Evolutionary conservation across 1,140 invertebrate genomes (phyloP).

Genomic region (Melipona quadrifasciata): DNA sequence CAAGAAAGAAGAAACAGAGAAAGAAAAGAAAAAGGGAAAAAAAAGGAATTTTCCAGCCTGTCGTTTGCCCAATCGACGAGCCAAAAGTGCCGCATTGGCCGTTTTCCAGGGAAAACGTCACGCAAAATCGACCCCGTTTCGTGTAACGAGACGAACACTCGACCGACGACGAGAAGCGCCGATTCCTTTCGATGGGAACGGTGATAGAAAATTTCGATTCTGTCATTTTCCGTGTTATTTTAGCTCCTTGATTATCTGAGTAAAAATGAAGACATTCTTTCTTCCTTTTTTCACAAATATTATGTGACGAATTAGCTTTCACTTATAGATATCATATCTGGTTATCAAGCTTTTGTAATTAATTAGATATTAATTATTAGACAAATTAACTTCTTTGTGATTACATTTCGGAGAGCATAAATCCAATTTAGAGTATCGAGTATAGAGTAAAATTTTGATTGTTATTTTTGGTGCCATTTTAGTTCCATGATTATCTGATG

Average conservation of each 20-base stretch:
- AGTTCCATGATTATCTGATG: background rate
- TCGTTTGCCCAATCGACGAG: slow-evolving; percentile 42
- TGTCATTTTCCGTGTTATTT: background rate
- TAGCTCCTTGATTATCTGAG: background rate
- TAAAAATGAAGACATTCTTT: background rate
- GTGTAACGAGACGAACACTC: slow-evolving; percentile 41
- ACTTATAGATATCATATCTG: too few species aligned
- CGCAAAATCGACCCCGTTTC: slow-evolving; percentile 47
- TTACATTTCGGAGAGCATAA: too few species aligned
- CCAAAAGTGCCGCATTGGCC: slow-evolving; percentile 42
- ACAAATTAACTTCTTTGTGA: too few species aligned
- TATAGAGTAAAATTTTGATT: too few species aligned
- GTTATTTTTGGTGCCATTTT: background rate
- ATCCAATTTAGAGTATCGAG: too few species aligned
- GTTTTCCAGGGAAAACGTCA: slow-evolving; percentile 38
- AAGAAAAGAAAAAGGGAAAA: background rate
- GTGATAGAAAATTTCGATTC: background rate
- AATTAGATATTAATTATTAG: too few species aligned
- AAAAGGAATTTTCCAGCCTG: slow-evolving; percentile 32
- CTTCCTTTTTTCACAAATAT: too few species aligned
- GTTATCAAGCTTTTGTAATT: too few species aligned
- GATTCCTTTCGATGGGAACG: slow-evolving; percentile 34
- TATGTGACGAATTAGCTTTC: too few species aligned
- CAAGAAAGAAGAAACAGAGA: background rate
- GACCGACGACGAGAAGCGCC: slow-evolving; percentile 11